Base-by-base conservation (phyloP, 2,797 vertebrate species). In the Syngnathus acus region DNA sequence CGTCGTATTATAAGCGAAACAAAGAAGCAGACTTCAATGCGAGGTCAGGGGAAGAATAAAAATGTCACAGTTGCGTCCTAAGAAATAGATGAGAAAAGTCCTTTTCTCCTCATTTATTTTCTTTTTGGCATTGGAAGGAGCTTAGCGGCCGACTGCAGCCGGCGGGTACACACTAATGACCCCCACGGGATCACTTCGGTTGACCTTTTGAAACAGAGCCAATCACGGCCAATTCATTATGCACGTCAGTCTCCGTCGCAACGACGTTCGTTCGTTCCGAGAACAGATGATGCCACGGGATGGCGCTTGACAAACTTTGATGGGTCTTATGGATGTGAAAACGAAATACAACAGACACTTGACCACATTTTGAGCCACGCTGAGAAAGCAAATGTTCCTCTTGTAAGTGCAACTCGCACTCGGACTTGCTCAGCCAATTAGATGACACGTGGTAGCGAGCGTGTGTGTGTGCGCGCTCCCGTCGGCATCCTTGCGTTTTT, bases 21-120 rank as follows among this genome's bases (percentile, higher is more conserved):
- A 32, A 32, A 32, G 26, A 32, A 32, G 26, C 26, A 32, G 26
- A 32, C 26, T 32, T 32, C 26, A 32, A 3, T 32, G 26, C 26
- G 26, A 32, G 26, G 26, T 32, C 26, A 32, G 26, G 26, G 2
- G 26, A 32, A 40, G 61, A 54, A 65, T 83, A 73, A 84, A 81
- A 82, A 82, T 78, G 79, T 72, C 81, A 70, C 76, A 82, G 77
- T 86, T 85, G 67, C 72, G 78, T 86, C 84, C 84, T 82, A 76
- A 79, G 72, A 79, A 80, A 77, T 82, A 79, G 13, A 9, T 14
- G 14, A 62, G 68, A 72, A 81, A 78, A 66, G 68, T 70, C 47
- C 1, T 21, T 51, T 51, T 37, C 13, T 17, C 37, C 13, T 55
- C 19, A 9, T 61, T 61, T 40, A 21, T 21, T 61, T 13, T 13